phyloP scores from a whole-genome alignment of 2,888 invertebrate species.

The Lasiommata megera region DNA sequence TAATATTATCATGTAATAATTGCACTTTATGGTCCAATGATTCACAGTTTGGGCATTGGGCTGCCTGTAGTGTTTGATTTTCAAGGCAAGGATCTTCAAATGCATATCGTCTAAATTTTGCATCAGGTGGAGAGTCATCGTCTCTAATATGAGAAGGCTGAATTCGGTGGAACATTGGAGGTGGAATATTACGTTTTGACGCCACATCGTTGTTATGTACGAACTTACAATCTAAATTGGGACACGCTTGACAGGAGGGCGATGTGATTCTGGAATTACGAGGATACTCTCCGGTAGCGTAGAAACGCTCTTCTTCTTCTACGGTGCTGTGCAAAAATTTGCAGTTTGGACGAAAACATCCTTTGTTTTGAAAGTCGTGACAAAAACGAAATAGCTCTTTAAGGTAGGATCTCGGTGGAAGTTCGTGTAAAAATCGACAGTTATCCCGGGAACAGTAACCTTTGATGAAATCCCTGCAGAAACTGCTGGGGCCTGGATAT shows the following conservation, averaged over 20 bases:
- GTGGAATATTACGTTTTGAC: conserved; percentile 48
- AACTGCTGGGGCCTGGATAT: conserved; percentile 43
- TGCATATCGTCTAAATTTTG: conserved; percentile 62
- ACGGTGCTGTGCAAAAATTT: conserved; percentile 86
- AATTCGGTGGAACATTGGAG: conserved; percentile 45
- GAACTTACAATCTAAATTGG: conserved; percentile 67
- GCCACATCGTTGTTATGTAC: conserved; percentile 53
- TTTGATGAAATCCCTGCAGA: conserved; percentile 76
- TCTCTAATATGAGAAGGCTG: conserved; percentile 56
- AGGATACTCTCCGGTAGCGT: conserved; percentile 82
- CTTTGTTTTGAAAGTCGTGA: conserved; percentile 86
- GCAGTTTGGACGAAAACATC: conserved; percentile 83
- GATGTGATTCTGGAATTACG: conserved; percentile 60
- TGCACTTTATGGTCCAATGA: conserved; percentile 66
- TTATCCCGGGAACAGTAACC: conserved; percentile 79
- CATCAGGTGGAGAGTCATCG: conserved; percentile 69
- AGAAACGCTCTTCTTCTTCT: conserved; percentile 86
- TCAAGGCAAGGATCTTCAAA: conserved; percentile 60
- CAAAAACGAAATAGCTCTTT: conserved; percentile 78
- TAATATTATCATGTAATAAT: conserved; percentile 72
- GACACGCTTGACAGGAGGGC: conserved; percentile 83
- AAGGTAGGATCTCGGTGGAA: conserved; percentile 55
- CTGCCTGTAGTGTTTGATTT: conserved; percentile 51
- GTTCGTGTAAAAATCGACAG: conserved; percentile 68
- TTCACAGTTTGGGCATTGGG: conserved; percentile 65